Percentiles rank a stretch among this genome's conserved stretches.
Evolutionary conservation across 2,797 vertebrate genomes (phyloP).

Genomic region (Clarias fuscus): DNA sequence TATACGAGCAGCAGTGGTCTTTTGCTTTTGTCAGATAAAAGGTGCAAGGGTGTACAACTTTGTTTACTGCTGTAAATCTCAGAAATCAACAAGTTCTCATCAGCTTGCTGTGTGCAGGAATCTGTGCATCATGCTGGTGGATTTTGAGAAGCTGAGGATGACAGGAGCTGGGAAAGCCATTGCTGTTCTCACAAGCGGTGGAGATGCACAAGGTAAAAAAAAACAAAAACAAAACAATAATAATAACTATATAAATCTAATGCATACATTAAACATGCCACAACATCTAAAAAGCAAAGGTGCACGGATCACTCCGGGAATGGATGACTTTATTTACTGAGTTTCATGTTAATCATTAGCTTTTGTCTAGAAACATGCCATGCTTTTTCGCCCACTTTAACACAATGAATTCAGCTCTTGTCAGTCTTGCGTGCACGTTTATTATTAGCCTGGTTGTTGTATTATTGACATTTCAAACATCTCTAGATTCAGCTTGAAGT

Average conservation of each 20-base stretch:
- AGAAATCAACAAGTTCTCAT: not conserved
- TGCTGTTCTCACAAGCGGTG: slow-evolving; percentile 92
- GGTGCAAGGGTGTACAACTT: not conserved
- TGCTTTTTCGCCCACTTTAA: not conserved
- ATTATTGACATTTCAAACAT: not conserved
- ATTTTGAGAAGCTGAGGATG: slow-evolving; percentile 88
- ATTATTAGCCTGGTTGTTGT: not conserved
- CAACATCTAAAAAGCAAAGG: too few relatives aligned
- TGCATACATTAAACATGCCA: not conserved
- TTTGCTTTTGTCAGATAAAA: not conserved
- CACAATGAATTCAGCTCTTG: not conserved
- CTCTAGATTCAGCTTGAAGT: not conserved
- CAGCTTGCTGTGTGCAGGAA: not conserved
- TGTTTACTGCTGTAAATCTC: not conserved
- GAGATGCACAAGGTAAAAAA: slow-evolving; percentile 89
- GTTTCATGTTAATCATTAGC: not conserved
- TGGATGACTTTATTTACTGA: not conserved
- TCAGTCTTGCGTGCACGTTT: not conserved
- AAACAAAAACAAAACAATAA: slow-evolving; percentile 52
- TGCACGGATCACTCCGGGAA: not conserved
- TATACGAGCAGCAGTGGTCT: not conserved
- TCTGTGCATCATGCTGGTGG: slow-evolving; percentile 60
- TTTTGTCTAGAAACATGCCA: not conserved
- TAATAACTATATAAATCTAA: too few relatives aligned
- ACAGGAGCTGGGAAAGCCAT: slow-evolving; percentile 86